Percentiles rank a stretch among this genome's conserved stretches.
These are phyloP conservation scores for Menidia menidia DNA, from an alignment of 2,797 vertebrate species.

Conservation along the genomic window DNA sequence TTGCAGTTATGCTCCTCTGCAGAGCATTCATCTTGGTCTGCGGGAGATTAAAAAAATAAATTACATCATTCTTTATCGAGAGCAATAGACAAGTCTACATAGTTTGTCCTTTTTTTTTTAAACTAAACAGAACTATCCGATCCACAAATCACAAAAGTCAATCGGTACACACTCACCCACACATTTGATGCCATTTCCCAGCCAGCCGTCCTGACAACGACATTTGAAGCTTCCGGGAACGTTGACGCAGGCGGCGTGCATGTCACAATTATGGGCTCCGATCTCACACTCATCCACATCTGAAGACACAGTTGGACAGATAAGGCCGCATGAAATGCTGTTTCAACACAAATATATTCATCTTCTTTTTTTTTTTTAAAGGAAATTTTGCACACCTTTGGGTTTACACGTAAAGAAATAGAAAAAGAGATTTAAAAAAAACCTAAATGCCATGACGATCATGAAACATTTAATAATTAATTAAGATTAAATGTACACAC, in stretches of 20 bases:
- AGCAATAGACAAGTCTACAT: neutral
- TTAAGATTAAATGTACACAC: neutral
- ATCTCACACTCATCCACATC: conserved; percentile 95
- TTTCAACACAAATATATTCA: neutral
- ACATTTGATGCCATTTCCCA: conserved; percentile 91
- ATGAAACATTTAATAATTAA: neutral
- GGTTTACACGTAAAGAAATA: neutral
- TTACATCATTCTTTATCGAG: neutral
- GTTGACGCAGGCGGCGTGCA: conserved; percentile 91
- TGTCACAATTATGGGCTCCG: conserved; percentile 91
- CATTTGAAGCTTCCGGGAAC: conserved; percentile 94
- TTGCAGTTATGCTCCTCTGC: conserved; percentile 90
- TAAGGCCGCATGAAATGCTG: neutral
- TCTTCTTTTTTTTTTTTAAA: neutral
- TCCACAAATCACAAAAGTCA: neutral
- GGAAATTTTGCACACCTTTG: neutral
- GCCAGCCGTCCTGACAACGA: conserved; percentile 91
- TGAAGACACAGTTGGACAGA: conserved; percentile 56
- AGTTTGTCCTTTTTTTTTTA: neutral
- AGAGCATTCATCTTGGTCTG: conserved; percentile 92
- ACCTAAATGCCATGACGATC: neutral
- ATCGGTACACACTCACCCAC: conserved; percentile 83
- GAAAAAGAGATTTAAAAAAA: neutral
- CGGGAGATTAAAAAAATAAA: neutral
- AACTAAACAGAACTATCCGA: neutral